Conservation (phyloP, 2,888 invertebrate genomes). For the Tricholauxania praeusta region DNA sequence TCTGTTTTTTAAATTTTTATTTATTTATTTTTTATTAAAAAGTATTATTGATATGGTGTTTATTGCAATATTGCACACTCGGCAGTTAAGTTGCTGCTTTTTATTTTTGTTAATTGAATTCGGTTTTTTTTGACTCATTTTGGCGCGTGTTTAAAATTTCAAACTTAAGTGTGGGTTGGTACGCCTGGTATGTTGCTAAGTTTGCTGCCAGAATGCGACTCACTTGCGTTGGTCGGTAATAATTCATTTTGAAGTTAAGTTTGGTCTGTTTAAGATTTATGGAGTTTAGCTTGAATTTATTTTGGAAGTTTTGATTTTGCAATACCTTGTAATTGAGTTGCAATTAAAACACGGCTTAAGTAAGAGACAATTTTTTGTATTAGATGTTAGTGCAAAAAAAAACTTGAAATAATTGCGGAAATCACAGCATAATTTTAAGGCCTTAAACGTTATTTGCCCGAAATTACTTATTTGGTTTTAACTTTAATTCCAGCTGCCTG, state of each 20-base stretch:
- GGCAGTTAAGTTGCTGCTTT: neutral
- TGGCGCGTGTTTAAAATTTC: constrained; percentile 25
- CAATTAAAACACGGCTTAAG: neutral
- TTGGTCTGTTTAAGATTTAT: constrained; percentile 17
- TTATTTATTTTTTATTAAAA: constrained; percentile 7
- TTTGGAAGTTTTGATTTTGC: constrained; percentile 15
- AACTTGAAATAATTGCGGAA: too few species aligned
- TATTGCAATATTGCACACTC: constrained; percentile 2
- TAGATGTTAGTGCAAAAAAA: too few species aligned
- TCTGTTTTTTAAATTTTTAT: neutral
- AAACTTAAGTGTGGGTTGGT: constrained; percentile 14
- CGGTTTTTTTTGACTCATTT: constrained; percentile 1
- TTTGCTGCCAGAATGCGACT: neutral
- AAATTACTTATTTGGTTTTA: too few species aligned
- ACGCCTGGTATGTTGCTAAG: neutral
- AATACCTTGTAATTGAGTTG: neutral
- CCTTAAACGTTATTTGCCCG: too few species aligned
- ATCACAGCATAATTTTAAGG: too few species aligned
- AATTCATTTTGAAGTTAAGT: constrained; percentile 13
- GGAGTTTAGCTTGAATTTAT: constrained; percentile 13
- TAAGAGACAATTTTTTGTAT: too few species aligned
- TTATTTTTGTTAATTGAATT: neutral
- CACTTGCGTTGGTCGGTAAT: constrained; percentile 13
- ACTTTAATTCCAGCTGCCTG: too few species aligned
- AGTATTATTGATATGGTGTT: neutral